phyloP scores from a whole-genome alignment of 2,888 invertebrate species.

The Geophilus truncorum region DNA sequence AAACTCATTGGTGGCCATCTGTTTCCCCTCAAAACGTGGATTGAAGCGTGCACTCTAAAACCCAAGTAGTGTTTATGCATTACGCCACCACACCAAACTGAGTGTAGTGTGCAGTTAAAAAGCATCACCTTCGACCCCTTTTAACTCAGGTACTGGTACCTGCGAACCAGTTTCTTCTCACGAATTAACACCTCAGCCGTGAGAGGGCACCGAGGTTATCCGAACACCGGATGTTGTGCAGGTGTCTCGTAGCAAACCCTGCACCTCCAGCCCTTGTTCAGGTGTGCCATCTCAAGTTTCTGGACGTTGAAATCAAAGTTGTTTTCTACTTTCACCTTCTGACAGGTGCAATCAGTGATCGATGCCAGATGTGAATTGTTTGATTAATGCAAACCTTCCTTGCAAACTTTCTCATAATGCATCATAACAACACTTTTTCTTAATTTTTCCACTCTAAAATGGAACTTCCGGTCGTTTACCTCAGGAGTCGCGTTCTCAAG shows the following conservation, averaged over 20 bases:
- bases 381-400: too few species aligned
- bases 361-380: background rate
- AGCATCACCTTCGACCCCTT: background rate
- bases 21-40: background rate
- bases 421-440: too few species aligned
- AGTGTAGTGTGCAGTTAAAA: background rate
- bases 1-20: background rate
- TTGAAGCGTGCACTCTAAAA: background rate
- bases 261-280: conserved; percentile 2
- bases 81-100: too few species aligned
- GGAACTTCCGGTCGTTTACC: too few species aligned
- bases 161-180: conserved; percentile 9
- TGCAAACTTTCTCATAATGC: background rate
- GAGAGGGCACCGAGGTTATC: background rate
- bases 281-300: conserved; percentile 21
- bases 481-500: too few species aligned
- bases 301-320: background rate
- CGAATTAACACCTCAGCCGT: background rate
- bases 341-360: conserved; percentile 1
- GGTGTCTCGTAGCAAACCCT: conserved; percentile 7
- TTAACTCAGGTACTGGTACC: background rate
- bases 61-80: background rate
- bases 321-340: background rate
- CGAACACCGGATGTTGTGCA: conserved; percentile 25
- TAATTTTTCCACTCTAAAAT: background rate